Evolutionary conservation across 2,797 vertebrate genomes (phyloP), one percentile per base, ranked within the genome.

Genomic region (Todus mexicanus): DNA sequence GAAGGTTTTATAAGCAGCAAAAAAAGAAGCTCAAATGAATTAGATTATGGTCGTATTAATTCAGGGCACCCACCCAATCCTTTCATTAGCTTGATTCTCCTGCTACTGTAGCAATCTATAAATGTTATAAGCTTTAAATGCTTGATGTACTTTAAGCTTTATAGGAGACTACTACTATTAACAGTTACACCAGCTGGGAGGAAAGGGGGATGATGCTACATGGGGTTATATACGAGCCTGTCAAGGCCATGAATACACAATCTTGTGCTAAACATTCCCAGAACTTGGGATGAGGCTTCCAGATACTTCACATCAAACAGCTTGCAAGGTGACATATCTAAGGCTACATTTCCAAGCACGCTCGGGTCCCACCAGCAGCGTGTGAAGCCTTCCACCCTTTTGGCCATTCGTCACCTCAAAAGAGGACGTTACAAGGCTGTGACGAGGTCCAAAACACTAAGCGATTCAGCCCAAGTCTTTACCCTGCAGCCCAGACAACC

Each of bases 51-150:
- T 26, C 29, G 1, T 94, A 95, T 94, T 96, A 96, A 96, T 92
- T 93, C 92, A 93, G 94, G 92, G 94, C 93, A 95, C 18, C 80
- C 66, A 77, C 93, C 95, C 92, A 96, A 95, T 92, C 91, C 95
- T 91, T 95, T 96, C 95, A 96, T 96, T 95, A 96, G 87, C 89
- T 91, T 91, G 89, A 95, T 92, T 96, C 91, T 95, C 68, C 73
- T 78, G 82, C 93, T 88, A 60, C 89, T 53, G 70, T 47, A 88
- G 90, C 85, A 86, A 95, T 92, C 89, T 89, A 92, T 93, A 96
- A 96, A 93, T 19, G 80, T 94, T 94, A 89, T 47, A 93, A 73
- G 87, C 70, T 93, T 96, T 93, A 93, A 95, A 95, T 88, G 89
- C 48, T 88, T 66, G 70, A n/a, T 26, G 70, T 92, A 84, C 91